Conservation (phyloP, 2,113 vertebrate genomes). For the Poeciliopsis retropinna region DNA sequence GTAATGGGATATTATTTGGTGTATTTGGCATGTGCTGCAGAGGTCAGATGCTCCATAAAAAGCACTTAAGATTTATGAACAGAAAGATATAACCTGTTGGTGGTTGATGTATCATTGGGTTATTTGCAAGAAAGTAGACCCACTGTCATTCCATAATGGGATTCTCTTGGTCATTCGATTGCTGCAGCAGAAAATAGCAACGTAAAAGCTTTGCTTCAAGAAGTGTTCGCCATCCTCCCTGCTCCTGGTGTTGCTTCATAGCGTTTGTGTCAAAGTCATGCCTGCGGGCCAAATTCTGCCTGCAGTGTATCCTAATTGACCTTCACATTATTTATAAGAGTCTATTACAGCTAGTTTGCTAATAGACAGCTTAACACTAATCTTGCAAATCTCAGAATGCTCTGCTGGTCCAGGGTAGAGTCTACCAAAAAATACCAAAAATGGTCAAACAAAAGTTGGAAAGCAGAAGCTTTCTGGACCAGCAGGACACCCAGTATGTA, state of each 20-base stretch:
- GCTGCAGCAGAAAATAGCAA: neutral
- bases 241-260: neutral
- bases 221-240: neutral
- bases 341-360: too few relatives aligned
- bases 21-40: neutral
- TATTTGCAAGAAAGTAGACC: conserved; percentile 2
- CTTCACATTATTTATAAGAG: too few relatives aligned
- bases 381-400: too few relatives aligned
- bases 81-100: accelerated
- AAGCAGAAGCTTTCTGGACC: too few relatives aligned
- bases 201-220: neutral
- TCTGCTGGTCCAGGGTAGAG: too few relatives aligned
- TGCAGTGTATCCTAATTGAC: too few relatives aligned
- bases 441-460: too few relatives aligned
- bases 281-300: too few relatives aligned
- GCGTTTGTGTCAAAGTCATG: too few relatives aligned
- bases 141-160: neutral
- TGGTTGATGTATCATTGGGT: accelerated
- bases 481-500: too few relatives aligned
- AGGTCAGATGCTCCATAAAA: neutral
- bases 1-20: conserved; percentile 22
- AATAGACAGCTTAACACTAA: too few relatives aligned
- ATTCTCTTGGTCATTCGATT: neutral
- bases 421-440: too few relatives aligned
- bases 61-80: neutral